Evolutionary conservation across 2,888 invertebrate genomes (phyloP).

Genomic region (Masnerella sp.): DNA sequence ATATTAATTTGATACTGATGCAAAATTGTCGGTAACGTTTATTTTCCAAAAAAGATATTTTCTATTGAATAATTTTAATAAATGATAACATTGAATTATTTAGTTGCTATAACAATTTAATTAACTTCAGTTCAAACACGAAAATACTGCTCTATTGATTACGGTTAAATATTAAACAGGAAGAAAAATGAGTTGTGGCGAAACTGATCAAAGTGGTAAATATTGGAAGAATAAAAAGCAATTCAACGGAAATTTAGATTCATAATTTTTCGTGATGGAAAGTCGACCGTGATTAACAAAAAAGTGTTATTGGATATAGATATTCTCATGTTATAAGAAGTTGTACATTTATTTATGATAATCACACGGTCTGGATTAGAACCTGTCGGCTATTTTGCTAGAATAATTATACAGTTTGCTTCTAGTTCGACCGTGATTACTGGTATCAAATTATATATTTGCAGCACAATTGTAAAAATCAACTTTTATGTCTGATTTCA

Average conservation of each 20-base stretch:
- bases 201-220: no score
- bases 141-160: no score
- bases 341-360: conserved; percentile 26
- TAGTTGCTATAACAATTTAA: no score
- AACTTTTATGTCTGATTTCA: conserved; percentile 12
- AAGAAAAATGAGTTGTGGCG: no score
- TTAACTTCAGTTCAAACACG: no score
- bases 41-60: no score
- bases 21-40: no score
- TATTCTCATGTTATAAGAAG: conserved; percentile 22
- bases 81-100: no score
- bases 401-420: conserved; percentile 24
- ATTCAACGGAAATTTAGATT: conserved; percentile 8
- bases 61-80: no score
- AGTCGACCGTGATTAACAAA: conserved; percentile 22
- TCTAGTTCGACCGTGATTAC: conserved; percentile 24
- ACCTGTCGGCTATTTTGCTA: conserved; percentile 30
- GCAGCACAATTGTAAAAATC: conserved; percentile 7
- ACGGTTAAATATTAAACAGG: no score
- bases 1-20: no score
- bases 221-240: neutral
- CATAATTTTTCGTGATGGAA: conserved; percentile 21
- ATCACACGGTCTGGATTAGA: conserved; percentile 26
- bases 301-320: conserved; percentile 24
- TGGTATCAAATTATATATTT: conserved; percentile 27